Evolutionary conservation across 2,888 invertebrate species (phyloP).

Genomic region (Microctonus brassicae): DNA sequence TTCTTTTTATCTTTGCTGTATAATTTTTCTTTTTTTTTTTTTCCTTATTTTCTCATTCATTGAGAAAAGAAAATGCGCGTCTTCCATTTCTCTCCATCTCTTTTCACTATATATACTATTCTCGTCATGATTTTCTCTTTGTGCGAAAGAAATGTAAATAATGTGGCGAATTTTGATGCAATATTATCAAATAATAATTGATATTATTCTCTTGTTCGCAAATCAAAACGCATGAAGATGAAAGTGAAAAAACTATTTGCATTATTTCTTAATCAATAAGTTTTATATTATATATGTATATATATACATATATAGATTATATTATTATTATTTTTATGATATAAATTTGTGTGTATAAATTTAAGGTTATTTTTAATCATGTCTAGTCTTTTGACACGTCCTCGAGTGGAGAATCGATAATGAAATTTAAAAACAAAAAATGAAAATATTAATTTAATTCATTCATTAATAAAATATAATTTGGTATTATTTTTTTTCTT

Average conservation of each 20-base stretch:
- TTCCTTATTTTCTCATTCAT: background rate
- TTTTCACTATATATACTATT: constrained; percentile 25
- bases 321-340: constrained; percentile 28
- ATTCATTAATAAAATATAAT: constrained; percentile 37
- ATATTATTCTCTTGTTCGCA: constrained; percentile 26
- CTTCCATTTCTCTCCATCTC: constrained; percentile 11
- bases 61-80: constrained; percentile 6
- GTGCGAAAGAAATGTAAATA: constrained; percentile 42
- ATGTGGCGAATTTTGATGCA: constrained; percentile 22
- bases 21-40: background rate
- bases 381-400: constrained; percentile 65
- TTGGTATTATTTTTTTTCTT: constrained; percentile 28
- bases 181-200: constrained; percentile 2
- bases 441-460: constrained; percentile 41
- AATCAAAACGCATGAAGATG: constrained; percentile 44
- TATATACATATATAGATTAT: no score
- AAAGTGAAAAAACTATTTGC: constrained; percentile 23
- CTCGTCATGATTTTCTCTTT: background rate
- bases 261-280: background rate
- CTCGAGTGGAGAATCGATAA: constrained; percentile 58
- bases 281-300: constrained; percentile 34
- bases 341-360: constrained; percentile 38
- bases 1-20: background rate
- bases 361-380: constrained; percentile 62
- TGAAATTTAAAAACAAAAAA: constrained; percentile 45